These are phyloP conservation scores for Eublepharis macularius DNA, from an alignment of 2,113 vertebrate genomes.

Conservation along the genomic window DNA sequence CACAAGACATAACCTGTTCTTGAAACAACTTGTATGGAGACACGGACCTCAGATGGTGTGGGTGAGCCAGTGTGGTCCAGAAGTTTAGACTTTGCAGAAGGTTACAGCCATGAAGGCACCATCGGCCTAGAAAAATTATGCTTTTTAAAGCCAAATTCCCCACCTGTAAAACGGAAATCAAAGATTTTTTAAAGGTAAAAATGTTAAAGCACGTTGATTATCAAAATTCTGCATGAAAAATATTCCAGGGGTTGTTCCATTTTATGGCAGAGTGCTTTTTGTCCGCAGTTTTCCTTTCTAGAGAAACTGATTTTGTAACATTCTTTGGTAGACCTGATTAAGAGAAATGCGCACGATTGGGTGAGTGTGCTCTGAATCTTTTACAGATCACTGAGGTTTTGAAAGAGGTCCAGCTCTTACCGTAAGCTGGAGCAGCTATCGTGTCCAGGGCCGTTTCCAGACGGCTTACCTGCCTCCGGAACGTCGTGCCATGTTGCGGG, in stretches of 20 bases:
- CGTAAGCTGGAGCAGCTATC: too few species aligned
- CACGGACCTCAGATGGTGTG: conserved; percentile 28
- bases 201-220: neutral
- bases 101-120: neutral
- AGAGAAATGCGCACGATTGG: neutral
- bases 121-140: neutral
- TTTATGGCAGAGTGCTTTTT: neutral
- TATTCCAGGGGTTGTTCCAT: neutral
- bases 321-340: neutral
- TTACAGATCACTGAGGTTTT: neutral
- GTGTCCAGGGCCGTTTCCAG: too few species aligned
- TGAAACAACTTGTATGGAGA: conserved; percentile 23
- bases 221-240: neutral
- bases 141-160: neutral
- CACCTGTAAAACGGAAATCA: neutral
- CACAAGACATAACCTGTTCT: conserved; percentile 2
- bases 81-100: neutral
- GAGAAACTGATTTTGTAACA: too few species aligned
- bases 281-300: neutral
- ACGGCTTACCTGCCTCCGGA: too few species aligned
- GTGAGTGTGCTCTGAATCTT: neutral
- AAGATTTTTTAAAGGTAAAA: too few species aligned
- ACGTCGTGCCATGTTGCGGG: too few species aligned
- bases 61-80: conserved; percentile 15
- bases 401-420: neutral